Conservation (phyloP, 1,140 invertebrate species). For the Tenebrio molitor region DNA sequence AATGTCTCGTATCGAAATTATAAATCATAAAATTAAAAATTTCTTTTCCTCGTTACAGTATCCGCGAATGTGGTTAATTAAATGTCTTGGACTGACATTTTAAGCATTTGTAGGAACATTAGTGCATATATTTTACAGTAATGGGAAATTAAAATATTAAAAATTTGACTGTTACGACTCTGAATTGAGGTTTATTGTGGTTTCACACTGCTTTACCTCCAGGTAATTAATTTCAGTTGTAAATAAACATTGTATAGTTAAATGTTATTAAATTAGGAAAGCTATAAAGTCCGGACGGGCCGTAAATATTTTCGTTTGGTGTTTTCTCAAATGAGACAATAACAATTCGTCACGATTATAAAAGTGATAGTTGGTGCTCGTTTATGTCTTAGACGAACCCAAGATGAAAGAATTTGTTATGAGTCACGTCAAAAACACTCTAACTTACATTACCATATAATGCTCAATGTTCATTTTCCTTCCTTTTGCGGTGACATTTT, state of each 20-base stretch:
- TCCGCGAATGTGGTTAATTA: too few species aligned
- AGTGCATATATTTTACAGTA: not conserved
- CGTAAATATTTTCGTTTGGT: slow-evolving; percentile 11
- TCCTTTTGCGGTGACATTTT: slow-evolving; percentile 23
- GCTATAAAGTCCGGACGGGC: not conserved
- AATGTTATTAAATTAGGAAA: slow-evolving; percentile 4
- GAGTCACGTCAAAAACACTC: slow-evolving; percentile 16
- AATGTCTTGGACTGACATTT: not conserved
- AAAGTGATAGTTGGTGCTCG: slow-evolving; percentile 11
- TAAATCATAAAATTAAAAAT: too few species aligned
- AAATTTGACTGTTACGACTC: not conserved
- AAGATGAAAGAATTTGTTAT: slow-evolving; percentile 34
- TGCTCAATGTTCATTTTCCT: slow-evolving; percentile 17
- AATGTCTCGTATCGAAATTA: too few species aligned
- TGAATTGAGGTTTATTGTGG: slow-evolving; percentile 1
- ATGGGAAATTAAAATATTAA: not conserved
- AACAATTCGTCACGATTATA: slow-evolving; percentile 13
- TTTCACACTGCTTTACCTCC: slow-evolving; percentile 1
- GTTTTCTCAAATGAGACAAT: slow-evolving; percentile 19
- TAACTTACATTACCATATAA: slow-evolving; percentile 23
- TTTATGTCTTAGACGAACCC: slow-evolving; percentile 10
- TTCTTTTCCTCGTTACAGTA: too few species aligned
- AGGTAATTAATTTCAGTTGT: not conserved
- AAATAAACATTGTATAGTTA: not conserved
- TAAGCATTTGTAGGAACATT: not conserved